These are phyloP conservation scores for Pseudomyrmex gracilis DNA, from an alignment of 1,140 invertebrate species.

Conservation along the genomic window DNA sequence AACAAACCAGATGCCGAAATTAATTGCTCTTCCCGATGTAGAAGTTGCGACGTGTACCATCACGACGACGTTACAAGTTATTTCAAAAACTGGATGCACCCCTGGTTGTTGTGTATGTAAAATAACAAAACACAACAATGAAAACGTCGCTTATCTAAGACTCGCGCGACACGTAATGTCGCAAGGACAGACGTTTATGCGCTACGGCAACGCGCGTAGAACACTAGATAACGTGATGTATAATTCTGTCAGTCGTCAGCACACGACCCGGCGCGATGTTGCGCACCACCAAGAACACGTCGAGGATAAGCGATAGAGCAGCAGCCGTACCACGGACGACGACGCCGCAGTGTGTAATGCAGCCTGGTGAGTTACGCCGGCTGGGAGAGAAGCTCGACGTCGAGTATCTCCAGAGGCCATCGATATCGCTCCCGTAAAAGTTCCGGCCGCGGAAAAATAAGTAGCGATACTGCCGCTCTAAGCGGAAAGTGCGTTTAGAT, in stretches of 20 bases:
- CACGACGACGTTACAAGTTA: too few species aligned
- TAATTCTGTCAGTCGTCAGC: conserved; percentile 55
- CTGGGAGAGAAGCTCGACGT: background rate
- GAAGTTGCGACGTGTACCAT: too few species aligned
- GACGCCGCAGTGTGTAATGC: background rate
- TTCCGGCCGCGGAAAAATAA: conserved; percentile 39
- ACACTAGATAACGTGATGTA: conserved; percentile 47
- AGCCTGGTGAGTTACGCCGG: conserved; percentile 22
- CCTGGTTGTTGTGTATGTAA: background rate
- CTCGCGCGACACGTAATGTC: conserved; percentile 26
- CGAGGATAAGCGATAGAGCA: conserved; percentile 45
- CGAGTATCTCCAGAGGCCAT: conserved; percentile 13
- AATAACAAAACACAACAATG: background rate
- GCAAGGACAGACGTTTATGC: conserved; percentile 24
- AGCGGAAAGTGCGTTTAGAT: conserved; percentile 60
- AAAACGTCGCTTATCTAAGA: conserved; percentile 3
- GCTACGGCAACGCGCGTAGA: conserved; percentile 19
- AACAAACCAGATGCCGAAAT: too few species aligned
- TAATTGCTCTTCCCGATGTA: too few species aligned
- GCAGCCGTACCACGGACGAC: background rate
- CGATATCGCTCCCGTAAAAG: conserved; percentile 39
- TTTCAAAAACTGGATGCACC: background rate
- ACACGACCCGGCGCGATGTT: conserved; percentile 28
- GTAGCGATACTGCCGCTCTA: conserved; percentile 43
- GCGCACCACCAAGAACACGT: background rate